Evolutionary conservation across 2,888 invertebrate species (phyloP), one percentile per base, ranked within the genome.

Genomic region (Drosophila atripex): DNA sequence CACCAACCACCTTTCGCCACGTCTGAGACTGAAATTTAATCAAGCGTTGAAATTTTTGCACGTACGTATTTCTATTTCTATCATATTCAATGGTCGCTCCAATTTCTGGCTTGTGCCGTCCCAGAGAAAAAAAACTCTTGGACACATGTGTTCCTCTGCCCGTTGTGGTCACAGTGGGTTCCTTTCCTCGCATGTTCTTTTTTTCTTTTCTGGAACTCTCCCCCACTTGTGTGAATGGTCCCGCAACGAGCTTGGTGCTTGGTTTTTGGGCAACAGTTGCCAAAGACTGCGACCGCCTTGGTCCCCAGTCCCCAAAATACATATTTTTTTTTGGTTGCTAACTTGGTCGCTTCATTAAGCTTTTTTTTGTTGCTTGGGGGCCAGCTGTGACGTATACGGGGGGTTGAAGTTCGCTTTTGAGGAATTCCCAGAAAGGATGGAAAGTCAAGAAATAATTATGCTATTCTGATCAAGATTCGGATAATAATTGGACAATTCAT

Each of bases 11-110:
- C 41, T 43, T 63, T 11, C 45, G 56, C 21, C 45, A 56, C 57
- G 55, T 55, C 64, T 69, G 49, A 54, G 59, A 83, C 74, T 83
- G 61, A 86, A 88, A 85, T 88, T 85, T 88, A 85, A 85, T 85
- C 88, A 85, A 85, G 88, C 85, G 88, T 80, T 80, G 80, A 75
- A 83, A 86, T 88, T 87, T 83, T 80, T 77, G 86, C 86, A 86
- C 88, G 88, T 86, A 86, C 80, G 73, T 85, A 76, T 79, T 75
- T 72, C 83, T 77, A 59, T 78, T 82, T 85, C 77, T 65, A 79
- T 83, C 73, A 71, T 82, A 80, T 80, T 82, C 80, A 79, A 82
- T 85, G 75, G 71, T 49, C 58, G 52, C 54, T 51, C 63, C 71
- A 61, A 59, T 74, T 65, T 66, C 63, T 65, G 73, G 59, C 65